phyloP scores from a whole-genome alignment of 2,888 invertebrate species.

The Thumatha senex region DNA sequence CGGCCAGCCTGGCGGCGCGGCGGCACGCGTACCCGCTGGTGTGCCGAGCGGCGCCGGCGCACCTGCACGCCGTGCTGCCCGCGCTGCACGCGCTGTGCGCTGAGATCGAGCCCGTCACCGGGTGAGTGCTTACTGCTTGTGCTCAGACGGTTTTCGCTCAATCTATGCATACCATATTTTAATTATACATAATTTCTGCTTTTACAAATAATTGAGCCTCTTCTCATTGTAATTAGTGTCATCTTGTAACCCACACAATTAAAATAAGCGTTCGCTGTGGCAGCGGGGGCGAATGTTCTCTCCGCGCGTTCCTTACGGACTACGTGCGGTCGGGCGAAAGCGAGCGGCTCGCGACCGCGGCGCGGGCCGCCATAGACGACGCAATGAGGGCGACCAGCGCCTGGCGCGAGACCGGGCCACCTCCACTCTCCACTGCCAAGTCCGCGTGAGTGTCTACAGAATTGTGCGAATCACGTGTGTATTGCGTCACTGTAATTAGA shows the following conservation, averaged over 20 bases:
- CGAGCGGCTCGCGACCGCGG: conserved; percentile 79
- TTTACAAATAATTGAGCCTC: no score
- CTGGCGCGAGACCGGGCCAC: conserved; percentile 89
- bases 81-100: conserved; percentile 92
- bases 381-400: conserved; percentile 88
- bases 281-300: conserved; percentile 84
- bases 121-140: conserved; percentile 58
- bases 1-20: conserved; percentile 21
- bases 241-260: no score
- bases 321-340: conserved; percentile 95
- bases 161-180: no score
- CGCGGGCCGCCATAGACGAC: conserved; percentile 69
- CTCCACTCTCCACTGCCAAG: conserved; percentile 42
- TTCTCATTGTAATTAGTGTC: no score
- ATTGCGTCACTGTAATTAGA: not conserved
- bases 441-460: conserved; percentile 35
- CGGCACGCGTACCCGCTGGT: conserved; percentile 79
- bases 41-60: conserved; percentile 87
- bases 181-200: no score
- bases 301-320: conserved; percentile 93
- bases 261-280: no score
- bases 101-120: conserved; percentile 89
- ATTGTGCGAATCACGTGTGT: not conserved
- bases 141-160: no score
- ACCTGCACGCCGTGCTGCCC: conserved; percentile 91